Evolutionary conservation across 2,888 invertebrate genomes (phyloP).

Genomic region (Amphimallon solstitiale): DNA sequence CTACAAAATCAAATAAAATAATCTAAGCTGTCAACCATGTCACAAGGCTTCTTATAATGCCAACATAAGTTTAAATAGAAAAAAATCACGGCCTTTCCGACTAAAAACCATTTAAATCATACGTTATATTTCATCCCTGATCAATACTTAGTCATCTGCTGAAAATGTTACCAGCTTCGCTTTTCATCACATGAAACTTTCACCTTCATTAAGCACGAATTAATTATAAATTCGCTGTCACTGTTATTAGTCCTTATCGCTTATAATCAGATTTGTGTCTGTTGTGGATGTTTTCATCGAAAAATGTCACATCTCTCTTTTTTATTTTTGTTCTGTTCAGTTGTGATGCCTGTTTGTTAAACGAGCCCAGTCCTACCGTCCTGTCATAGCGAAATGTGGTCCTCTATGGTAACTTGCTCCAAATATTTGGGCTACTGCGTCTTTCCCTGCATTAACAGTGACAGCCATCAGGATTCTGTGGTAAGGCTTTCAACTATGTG

Average conservation of each 20-base stretch:
- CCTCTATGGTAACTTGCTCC: constrained; percentile 36
- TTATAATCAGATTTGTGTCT: neutral
- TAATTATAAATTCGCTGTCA: constrained; percentile 2
- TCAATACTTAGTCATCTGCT: too few species aligned
- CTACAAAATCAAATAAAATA: too few species aligned
- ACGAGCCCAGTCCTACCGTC: constrained; percentile 8
- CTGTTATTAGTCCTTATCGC: constrained; percentile 3
- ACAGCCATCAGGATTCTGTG: constrained; percentile 26
- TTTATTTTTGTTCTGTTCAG: constrained; percentile 20
- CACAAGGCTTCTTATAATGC: too few species aligned
- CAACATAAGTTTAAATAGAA: too few species aligned
- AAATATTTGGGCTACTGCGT: constrained; percentile 37
- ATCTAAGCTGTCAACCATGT: too few species aligned
- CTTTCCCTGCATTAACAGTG: constrained; percentile 36
- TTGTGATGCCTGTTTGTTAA: constrained; percentile 29
- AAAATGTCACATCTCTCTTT: constrained; percentile 15
- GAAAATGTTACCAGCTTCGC: too few species aligned
- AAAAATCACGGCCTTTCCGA: too few species aligned
- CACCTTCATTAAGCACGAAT: too few species aligned
- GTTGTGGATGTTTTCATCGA: neutral
- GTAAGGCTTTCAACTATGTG: constrained; percentile 31
- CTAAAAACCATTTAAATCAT: too few species aligned
- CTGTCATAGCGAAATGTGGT: constrained; percentile 35
- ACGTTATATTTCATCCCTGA: too few species aligned
- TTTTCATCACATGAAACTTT: too few species aligned